A percentile compares a stretch with the other conserved stretches of the same genome.
phyloP scores from a whole-genome alignment of 2,888 invertebrate genomes.

The Colostygia pectinataria region DNA sequence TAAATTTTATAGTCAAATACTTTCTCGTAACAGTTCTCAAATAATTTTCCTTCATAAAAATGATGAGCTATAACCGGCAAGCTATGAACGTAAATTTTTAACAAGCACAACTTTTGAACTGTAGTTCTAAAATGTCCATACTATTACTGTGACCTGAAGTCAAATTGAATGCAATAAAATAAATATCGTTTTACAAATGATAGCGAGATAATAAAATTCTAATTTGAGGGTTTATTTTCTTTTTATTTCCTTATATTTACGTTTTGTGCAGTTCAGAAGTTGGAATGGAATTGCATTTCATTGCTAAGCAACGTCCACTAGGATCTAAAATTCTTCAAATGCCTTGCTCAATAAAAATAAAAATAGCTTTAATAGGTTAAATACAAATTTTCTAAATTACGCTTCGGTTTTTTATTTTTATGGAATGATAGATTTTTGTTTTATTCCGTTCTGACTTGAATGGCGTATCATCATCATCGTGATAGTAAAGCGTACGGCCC shows the following conservation, averaged over 20 bases:
- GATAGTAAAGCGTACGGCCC: no score
- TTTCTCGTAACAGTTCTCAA: slow-evolving; percentile 15
- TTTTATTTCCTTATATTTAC: slow-evolving; percentile 12
- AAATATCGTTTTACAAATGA: slow-evolving; percentile 25
- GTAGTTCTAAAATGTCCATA: slow-evolving; percentile 15
- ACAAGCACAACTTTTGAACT: slow-evolving; percentile 54
- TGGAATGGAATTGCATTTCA: slow-evolving; percentile 2
- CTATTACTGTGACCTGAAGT: slow-evolving; percentile 19
- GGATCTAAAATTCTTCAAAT: not conserved
- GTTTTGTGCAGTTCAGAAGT: slow-evolving; percentile 14
- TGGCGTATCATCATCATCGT: no score
- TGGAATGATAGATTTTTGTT: no score
- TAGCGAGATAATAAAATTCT: slow-evolving; percentile 19
- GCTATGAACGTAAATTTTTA: slow-evolving; percentile 52
- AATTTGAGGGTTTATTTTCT: slow-evolving; percentile 20
- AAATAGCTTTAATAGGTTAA: not conserved
- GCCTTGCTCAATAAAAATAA: not conserved
- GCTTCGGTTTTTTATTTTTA: no score
- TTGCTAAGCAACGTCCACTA: not conserved
- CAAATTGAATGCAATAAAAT: slow-evolving; percentile 24
- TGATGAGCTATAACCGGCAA: slow-evolving; percentile 45
- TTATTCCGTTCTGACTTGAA: no score
- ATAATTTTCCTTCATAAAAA: slow-evolving; percentile 34
- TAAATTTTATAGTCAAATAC: slow-evolving; percentile 18
- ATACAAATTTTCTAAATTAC: not conserved